Base-by-base conservation (phyloP, 1,140 invertebrate genomes). In the Vanessa tameamea region DNA sequence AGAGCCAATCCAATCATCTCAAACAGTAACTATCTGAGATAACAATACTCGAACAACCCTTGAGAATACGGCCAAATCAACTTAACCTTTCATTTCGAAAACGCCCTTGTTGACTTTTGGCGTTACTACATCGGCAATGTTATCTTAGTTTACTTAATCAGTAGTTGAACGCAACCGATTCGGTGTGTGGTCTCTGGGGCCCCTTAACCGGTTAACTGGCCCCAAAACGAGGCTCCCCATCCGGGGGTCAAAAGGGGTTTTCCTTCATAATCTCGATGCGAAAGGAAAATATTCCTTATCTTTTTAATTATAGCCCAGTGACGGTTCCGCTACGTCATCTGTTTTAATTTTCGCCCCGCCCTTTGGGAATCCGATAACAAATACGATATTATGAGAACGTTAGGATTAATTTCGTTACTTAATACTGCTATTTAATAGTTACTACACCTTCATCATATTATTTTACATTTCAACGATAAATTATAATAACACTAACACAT, bases 61-160 rank as follows among this genome's bases (percentile, higher is more conserved):
- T 86, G 87, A 89, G 87, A 84, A 87, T 86, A 85, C 82, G 78
- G 78, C 81, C 83, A 85, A 91, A 91, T 91, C 89, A 90, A 90
- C 88, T 90, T 89, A 91, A 78, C 86, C 79, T 89, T 86, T 85
- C 84, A 82, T 85, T 83, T 80, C 75, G 78, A 76, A 79, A 79
- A 78, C 76, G 79, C 87, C 87, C 89, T 86, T 91, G 89, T 91
- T 91, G 89, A 91, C 89, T 91, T 89, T 89, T 87, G 86, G 87
- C 88, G 87, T 84, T 88, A 82, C 78, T 83, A 83, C 81, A 87
- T 87, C 78, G 82, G 76, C 85, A 85, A 83, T 85, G 86, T 88
- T 91, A 91, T 91, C 89, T 91, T 88, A 88, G 89, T 91, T 91
- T 90, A 91, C 88, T 90, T 91, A 91, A 91, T 91, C 89, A 91